A percentile compares a stretch with the other conserved stretches of the same genome.
Evolutionary conservation across 2,113 vertebrate species (phyloP).

Genomic region (Arothron firmamentum): DNA sequence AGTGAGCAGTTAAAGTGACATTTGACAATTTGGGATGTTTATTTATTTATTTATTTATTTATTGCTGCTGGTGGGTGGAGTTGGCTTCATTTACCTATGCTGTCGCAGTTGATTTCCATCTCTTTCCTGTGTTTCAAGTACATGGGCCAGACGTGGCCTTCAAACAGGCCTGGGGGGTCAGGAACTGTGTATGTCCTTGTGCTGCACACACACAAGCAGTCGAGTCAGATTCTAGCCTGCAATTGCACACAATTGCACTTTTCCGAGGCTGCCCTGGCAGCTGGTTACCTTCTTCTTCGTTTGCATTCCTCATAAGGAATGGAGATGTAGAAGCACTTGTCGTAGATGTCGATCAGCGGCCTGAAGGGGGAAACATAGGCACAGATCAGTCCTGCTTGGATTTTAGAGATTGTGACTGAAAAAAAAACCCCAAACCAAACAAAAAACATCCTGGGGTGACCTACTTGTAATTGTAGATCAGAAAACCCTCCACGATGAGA

Average conservation of each 20-base stretch:
- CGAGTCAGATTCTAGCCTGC: conserved; percentile 1
- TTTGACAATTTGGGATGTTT: too few relatives aligned
- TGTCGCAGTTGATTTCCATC: conserved; percentile 69
- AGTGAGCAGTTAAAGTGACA: background rate
- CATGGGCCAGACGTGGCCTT: conserved; percentile 80
- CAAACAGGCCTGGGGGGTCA: conserved; percentile 74
- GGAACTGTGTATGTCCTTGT: conserved; percentile 76
- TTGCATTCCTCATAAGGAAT: conserved; percentile 95
- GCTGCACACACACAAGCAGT: conserved; percentile 45
- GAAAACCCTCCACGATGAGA: conserved; percentile 91
- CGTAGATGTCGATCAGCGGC: conserved; percentile 84
- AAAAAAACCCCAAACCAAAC: background rate
- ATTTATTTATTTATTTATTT: background rate
- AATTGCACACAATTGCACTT: background rate
- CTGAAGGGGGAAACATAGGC: conserved; percentile 62
- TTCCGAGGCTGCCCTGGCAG: background rate
- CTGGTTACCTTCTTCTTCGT: conserved; percentile 83
- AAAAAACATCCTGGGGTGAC: conserved; percentile 3
- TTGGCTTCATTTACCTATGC: conserved; percentile 49
- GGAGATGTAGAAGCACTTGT: conserved; percentile 86
- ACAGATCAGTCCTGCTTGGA: conserved; percentile 19
- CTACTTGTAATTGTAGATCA: conserved; percentile 91
- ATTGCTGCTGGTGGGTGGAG: background rate
- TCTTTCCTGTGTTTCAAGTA: conserved; percentile 75
- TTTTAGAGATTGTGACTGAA: background rate